Evolutionary conservation across 2,888 invertebrate genomes (phyloP), one percentile per base, ranked within the genome.

Genomic region (Erynnis tages): DNA sequence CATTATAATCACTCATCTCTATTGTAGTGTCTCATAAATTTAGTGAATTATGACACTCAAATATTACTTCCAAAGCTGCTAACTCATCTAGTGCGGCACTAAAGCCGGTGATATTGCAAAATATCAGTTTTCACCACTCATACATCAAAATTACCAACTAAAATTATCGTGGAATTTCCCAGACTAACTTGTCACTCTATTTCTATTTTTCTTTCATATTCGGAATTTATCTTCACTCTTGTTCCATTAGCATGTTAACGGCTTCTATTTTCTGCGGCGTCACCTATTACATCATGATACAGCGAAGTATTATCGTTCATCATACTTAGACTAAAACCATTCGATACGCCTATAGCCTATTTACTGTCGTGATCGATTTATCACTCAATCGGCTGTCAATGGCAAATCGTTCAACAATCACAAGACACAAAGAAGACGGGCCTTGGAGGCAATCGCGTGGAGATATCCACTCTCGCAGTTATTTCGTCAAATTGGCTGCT

Each of bases 401-500:
- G 25, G 49, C 41, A 48, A 48, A 48, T 48, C 48, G 48, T 29
- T 30, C 47, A 25, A 38, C 32, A 41, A 41, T 49, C 41, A 41
- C 37, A 40, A 49, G 41, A 40, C 49, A 49, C 41, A 49, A 49
- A 49, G 40, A n/a, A 23, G 25, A 10, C 34, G 30, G 34, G 13
- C 41, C 41, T 49, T 41, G 34, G 32, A 41, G 16, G 25, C 49
- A 46, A 35, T 46, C 46, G 37, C 27, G 34, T 40, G 49, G 41
- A 21, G 11, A 40, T 40, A 49, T 32, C 29, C 49, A 38, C 44
- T 40, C 49, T 7, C 25, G 30, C 17, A 35, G 54, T 49, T 54
- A 54, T 52, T 52, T 41, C 38, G 47, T 29, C 29, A 55, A 55
- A 55, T 52, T 52, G 46, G 21, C 46, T 46, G 37, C 37, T 37